Evolutionary conservation across 92 coral and sea anemone species (phyloP).

Genomic region (Paragorgia papillata): DNA sequence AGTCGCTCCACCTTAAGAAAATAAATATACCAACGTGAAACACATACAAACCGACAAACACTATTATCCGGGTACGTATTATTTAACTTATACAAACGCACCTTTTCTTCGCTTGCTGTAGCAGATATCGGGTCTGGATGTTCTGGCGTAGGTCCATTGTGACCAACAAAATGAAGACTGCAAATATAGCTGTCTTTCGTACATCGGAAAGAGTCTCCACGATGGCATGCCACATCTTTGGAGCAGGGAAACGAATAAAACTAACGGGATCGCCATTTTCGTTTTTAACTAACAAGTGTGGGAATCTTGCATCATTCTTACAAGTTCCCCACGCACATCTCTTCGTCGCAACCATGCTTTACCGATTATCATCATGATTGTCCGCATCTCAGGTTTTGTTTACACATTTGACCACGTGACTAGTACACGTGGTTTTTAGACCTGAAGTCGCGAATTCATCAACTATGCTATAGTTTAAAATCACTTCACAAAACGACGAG

Average conservation of each 20-base stretch:
- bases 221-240: constrained; percentile 50
- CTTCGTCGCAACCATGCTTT: constrained; percentile 35
- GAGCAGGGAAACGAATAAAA: constrained; percentile 23
- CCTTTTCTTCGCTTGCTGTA: constrained; percentile 32
- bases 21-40: not conserved
- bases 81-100: not conserved
- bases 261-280: constrained; percentile 11
- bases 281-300: constrained; percentile 8
- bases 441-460: not conserved
- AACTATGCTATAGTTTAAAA: no score
- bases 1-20: constrained; percentile 8
- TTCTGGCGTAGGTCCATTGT: constrained; percentile 59
- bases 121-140: constrained; percentile 53
- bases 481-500: no score
- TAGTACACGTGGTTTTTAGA: not conserved
- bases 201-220: constrained; percentile 61
- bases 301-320: constrained; percentile 30
- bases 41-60: not conserved
- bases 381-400: not conserved
- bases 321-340: constrained; percentile 45
- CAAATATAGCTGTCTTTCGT: constrained; percentile 60
- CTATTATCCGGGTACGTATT: no score
- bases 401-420: constrained; percentile 1
- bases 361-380: not conserved
- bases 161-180: constrained; percentile 58